These are phyloP conservation scores for Cydia pomonella DNA, from an alignment of 1,140 invertebrate species.

Conservation along the genomic window DNA sequence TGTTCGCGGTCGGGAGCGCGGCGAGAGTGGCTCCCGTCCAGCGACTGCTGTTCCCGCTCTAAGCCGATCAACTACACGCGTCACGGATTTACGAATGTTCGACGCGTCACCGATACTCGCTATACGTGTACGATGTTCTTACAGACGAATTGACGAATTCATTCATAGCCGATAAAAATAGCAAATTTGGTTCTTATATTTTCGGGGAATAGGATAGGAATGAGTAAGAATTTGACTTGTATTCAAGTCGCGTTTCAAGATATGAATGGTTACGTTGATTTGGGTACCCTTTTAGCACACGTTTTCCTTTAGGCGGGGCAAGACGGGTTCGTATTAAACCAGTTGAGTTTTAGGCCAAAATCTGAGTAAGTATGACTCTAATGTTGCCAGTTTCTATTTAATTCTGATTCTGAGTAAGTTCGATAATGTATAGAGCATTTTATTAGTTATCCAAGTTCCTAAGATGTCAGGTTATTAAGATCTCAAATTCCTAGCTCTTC, in stretches of 20 bases:
- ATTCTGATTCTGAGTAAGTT: no score
- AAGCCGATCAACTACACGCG: slow-evolving; percentile 69
- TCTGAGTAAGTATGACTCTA: no score
- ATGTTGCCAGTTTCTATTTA: no score
- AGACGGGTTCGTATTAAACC: no score
- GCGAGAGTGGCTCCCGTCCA: slow-evolving; percentile 41
- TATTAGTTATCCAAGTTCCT: no score
- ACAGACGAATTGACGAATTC: slow-evolving; percentile 18
- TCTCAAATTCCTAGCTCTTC: no score
- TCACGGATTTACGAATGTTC: slow-evolving; percentile 65
- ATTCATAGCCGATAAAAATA: slow-evolving; percentile 16
- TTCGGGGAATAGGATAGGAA: slow-evolving; percentile 3
- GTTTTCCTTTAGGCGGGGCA: no score
- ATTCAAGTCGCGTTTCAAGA: not conserved
- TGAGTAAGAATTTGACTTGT: not conserved
- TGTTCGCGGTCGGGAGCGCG: slow-evolving; percentile 40
- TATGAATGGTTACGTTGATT: not conserved
- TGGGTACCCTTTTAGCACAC: no score
- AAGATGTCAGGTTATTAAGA: no score
- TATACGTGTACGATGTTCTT: slow-evolving; percentile 1
- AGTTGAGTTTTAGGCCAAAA: no score
- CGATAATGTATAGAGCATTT: no score
- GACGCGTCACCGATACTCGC: slow-evolving; percentile 21
- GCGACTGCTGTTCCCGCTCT: slow-evolving; percentile 60
- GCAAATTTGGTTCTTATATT: not conserved